Percentiles rank a stretch among this genome's conserved stretches.
phyloP scores from a whole-genome alignment of 30 jellyfish, hydroid and myxozoan species.

The Cassiopea xamachana region DNA sequence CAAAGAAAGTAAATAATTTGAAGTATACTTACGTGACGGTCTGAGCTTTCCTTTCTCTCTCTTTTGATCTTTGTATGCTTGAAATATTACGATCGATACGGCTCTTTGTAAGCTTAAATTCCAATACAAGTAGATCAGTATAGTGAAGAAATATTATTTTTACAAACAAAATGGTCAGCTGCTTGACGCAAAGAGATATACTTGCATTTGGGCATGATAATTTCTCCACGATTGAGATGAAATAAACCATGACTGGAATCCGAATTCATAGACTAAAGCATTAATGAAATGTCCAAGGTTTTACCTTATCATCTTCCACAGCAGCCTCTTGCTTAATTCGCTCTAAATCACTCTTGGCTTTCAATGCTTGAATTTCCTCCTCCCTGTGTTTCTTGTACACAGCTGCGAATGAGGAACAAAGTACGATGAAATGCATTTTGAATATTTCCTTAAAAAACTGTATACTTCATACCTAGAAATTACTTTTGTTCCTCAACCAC shows the following conservation, averaged over 20 bases:
- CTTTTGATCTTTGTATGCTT: slow-evolving; percentile 69
- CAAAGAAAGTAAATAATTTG: no score
- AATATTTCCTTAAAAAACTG: no score
- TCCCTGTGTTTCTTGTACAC: slow-evolving; percentile 75
- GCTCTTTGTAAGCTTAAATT: slow-evolving; percentile 56
- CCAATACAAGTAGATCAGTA: neutral
- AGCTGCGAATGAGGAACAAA: slow-evolving; percentile 22
- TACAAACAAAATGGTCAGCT: no score
- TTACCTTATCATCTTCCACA: slow-evolving; percentile 66
- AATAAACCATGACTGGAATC: neutral
- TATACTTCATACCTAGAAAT: no score
- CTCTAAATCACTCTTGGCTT: slow-evolving; percentile 62
- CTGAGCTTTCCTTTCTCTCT: slow-evolving; percentile 71
- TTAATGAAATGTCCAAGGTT: neutral
- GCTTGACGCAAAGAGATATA: no score
- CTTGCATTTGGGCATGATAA: no score
- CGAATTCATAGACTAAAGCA: neutral
- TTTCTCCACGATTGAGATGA: no score
- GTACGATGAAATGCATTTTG: neutral
- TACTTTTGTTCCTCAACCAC: no score
- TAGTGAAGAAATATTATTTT: neutral
- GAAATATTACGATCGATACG: slow-evolving; percentile 59
- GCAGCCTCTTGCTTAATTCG: slow-evolving; percentile 53
- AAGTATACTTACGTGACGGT: slow-evolving; percentile 43
- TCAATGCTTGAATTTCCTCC: slow-evolving; percentile 59